A percentile compares a stretch with the other conserved stretches of the same genome.
Conservation (phyloP, 2,113 vertebrate species). For the Osmerus mordax region DNA sequence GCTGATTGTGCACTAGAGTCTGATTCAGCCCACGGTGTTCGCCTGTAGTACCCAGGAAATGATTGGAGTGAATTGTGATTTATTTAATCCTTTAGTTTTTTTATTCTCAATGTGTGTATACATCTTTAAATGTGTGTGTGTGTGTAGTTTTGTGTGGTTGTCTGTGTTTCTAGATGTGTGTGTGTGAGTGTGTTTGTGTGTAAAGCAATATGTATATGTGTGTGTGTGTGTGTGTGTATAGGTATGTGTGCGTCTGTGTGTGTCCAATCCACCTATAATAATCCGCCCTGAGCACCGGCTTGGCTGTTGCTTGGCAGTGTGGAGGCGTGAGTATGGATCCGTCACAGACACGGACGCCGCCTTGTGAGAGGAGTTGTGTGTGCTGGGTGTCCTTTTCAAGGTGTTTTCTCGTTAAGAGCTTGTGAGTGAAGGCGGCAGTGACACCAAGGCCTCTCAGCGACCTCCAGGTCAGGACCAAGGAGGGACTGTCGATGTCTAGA, state of each 20-base stretch:
- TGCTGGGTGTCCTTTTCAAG: neutral
- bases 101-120: neutral
- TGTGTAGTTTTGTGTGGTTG: neutral
- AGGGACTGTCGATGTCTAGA: no score
- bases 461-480: no score
- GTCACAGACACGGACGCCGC: conserved; percentile 8
- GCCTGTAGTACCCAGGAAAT: conserved; percentile 36
- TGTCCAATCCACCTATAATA: conserved; percentile 36
- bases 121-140: neutral
- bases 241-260: conserved; percentile 14
- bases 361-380: neutral
- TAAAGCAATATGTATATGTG: neutral
- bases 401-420: neutral
- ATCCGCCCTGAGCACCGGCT: conserved; percentile 20
- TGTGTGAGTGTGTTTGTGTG: conserved; percentile 9
- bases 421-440: no score
- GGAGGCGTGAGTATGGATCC: conserved; percentile 34
- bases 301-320: conserved; percentile 20
- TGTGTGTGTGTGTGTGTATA: conserved; percentile 13
- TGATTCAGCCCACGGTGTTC: conserved; percentile 27
- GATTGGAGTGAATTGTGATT: conserved; percentile 39
- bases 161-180: neutral
- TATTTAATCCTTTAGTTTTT: conserved; percentile 44
- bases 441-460: no score
- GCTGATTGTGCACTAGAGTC: conserved; percentile 21